A percentile compares a stretch with the other conserved stretches of the same genome.
Conservation (phyloP, 2,797 vertebrate genomes). For the Acipenser ruthenus region DNA sequence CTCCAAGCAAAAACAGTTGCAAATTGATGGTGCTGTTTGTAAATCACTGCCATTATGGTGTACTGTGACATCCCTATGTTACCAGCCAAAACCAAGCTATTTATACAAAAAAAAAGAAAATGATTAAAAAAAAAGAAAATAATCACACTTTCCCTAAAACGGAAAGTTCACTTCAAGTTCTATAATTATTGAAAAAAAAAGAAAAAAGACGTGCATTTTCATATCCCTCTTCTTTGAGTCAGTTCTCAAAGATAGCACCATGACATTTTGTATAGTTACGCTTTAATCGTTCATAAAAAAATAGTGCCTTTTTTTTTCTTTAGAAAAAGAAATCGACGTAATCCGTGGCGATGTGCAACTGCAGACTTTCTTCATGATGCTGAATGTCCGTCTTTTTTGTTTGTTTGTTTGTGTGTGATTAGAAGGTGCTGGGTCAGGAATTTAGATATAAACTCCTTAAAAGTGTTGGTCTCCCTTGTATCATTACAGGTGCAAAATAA, state of each 20-base stretch:
- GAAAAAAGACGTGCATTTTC: constrained; percentile 63
- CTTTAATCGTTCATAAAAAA: constrained; percentile 91
- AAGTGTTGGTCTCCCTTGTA: constrained; percentile 77
- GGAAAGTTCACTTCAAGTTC: constrained; percentile 87
- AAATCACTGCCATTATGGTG: too few species aligned
- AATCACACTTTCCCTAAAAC: constrained; percentile 92
- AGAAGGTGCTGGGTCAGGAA: constrained; percentile 80
- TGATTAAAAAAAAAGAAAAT: constrained; percentile 49
- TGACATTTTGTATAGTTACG: constrained; percentile 87
- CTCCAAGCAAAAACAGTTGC: constrained; percentile 34
- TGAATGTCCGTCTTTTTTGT: constrained; percentile 38
- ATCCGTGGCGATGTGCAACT: constrained; percentile 95
- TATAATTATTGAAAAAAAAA: constrained; percentile 51
- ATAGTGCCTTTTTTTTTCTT: constrained; percentile 89
- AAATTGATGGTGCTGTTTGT: too few species aligned
- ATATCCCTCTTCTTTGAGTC: constrained; percentile 75
- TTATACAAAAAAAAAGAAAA: neutral
- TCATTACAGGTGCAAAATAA: constrained; percentile 75
- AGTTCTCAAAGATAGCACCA: constrained; percentile 87
- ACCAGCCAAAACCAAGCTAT: constrained; percentile 58
- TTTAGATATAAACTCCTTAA: constrained; percentile 75
- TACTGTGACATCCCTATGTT: constrained; percentile 56
- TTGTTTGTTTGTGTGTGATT: constrained; percentile 72
- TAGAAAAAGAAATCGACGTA: constrained; percentile 76
- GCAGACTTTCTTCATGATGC: constrained; percentile 58